Evolutionary conservation across 2,113 vertebrate species (phyloP).

Genomic region (Leuciscus idus): DNA sequence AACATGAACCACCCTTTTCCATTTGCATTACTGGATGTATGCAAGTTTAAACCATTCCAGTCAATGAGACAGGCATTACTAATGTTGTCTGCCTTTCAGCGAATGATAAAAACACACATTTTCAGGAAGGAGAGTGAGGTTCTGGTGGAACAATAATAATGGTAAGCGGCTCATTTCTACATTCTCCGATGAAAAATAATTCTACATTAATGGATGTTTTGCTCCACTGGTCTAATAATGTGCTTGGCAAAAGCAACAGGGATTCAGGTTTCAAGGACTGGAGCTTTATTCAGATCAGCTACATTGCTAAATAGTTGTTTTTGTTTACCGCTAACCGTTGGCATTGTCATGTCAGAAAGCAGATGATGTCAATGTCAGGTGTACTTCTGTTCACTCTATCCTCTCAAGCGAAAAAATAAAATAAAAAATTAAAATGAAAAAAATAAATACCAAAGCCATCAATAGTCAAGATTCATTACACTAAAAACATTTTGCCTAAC

Average conservation of each 20-base stretch:
- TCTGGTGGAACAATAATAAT: conserved; percentile 63
- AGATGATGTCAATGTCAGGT: not conserved
- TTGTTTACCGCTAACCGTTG: not conserved
- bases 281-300: not conserved
- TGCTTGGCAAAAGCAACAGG: conserved; percentile 16
- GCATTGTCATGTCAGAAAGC: not conserved
- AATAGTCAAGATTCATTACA: not conserved
- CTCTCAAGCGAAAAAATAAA: not conserved
- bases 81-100: conserved; percentile 74
- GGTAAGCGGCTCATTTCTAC: conserved; percentile 44
- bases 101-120: conserved; percentile 71
- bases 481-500: not conserved
- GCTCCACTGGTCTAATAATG: conserved; percentile 46
- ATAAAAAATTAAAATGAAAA: no score
- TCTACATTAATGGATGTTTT: conserved; percentile 59
- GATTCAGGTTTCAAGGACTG: not conserved
- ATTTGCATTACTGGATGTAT: conserved; percentile 69
- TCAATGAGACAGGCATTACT: conserved; percentile 74
- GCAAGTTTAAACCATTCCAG: conserved; percentile 77
- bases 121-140: conserved; percentile 60
- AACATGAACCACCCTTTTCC: conserved; percentile 1
- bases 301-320: not conserved
- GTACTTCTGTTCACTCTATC: not conserved
- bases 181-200: conserved; percentile 47
- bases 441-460: not conserved